Evolutionary conservation across 2,113 vertebrate species (phyloP).

Genomic region (Butorides virescens): DNA sequence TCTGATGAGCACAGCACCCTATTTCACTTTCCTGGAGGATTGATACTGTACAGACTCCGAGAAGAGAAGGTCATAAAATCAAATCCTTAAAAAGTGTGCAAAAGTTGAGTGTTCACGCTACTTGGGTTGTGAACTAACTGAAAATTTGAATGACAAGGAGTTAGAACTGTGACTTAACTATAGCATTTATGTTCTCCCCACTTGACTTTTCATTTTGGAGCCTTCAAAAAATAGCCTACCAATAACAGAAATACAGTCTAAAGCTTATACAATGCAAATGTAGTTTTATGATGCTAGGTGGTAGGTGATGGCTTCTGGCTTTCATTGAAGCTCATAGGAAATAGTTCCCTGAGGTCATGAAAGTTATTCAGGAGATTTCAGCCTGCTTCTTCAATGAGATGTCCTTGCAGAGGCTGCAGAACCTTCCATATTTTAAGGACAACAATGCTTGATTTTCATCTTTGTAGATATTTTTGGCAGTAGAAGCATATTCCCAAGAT

Average conservation of each 20-base stretch:
- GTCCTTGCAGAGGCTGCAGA: not conserved
- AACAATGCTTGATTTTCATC: not conserved
- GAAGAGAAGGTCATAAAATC: not conserved
- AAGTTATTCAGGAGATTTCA: not conserved
- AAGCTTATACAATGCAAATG: not conserved
- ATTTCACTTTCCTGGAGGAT: not conserved
- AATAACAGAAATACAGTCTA: not conserved
- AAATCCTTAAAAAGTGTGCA: not conserved
- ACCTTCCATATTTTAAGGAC: not conserved
- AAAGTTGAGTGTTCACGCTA: accelerated
- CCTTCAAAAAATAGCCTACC: not conserved
- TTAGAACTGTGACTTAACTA: not conserved
- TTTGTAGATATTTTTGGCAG: not conserved
- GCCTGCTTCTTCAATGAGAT: not conserved
- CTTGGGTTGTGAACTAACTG: not conserved
- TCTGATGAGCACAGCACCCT: not conserved
- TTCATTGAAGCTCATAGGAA: not conserved
- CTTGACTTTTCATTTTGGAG: not conserved
- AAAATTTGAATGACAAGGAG: not conserved
- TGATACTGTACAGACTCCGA: not conserved
- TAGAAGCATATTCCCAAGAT: not conserved
- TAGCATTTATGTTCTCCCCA: accelerated
- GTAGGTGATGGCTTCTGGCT: not conserved
- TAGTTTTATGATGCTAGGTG: not conserved
- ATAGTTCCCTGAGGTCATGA: not conserved